phyloP scores from a whole-genome alignment of 1,140 invertebrate genomes.

The Adoxophyes honmai region DNA sequence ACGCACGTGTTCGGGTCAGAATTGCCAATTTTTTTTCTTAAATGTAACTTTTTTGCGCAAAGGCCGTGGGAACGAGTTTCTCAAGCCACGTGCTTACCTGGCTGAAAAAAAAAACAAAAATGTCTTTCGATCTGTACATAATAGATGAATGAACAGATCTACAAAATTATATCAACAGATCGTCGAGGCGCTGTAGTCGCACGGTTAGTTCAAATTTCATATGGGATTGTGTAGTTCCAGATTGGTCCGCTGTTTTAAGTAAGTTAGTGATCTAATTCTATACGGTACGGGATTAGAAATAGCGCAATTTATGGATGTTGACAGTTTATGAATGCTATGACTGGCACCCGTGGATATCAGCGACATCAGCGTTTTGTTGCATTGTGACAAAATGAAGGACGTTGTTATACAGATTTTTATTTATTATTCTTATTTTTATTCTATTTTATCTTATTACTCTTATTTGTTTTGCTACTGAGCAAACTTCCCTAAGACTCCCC shows the following conservation, averaged over 20 bases:
- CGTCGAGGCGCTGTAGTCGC: not conserved
- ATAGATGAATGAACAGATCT: not conserved
- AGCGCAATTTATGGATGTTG: conserved; percentile 25
- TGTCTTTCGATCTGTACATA: conserved; percentile 1
- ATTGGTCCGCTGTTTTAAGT: not conserved
- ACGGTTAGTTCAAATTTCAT: not conserved
- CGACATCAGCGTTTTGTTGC: no score
- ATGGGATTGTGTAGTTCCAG: not conserved
- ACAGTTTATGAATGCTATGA: conserved; percentile 34
- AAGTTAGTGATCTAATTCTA: not conserved
- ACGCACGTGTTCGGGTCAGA: conserved; percentile 52
- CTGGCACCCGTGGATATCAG: conserved; percentile 24
- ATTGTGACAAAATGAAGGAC: no score
- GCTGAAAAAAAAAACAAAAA: conserved; percentile 32
- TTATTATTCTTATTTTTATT: no score
- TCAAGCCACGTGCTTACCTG: conserved; percentile 56
- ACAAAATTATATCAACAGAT: not conserved
- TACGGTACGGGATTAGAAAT: not conserved
- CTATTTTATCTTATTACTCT: no score
- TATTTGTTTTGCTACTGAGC: no score
- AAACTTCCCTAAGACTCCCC: no score
- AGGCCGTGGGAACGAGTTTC: conserved; percentile 50
- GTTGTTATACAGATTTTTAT: no score
- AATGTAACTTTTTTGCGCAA: conserved; percentile 54
- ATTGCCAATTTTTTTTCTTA: conserved; percentile 54